A percentile compares a stretch with the other conserved stretches of the same genome.
Evolutionary conservation across 2,888 invertebrate species (phyloP).

Genomic region (Rhogogaster chlorosoma): DNA sequence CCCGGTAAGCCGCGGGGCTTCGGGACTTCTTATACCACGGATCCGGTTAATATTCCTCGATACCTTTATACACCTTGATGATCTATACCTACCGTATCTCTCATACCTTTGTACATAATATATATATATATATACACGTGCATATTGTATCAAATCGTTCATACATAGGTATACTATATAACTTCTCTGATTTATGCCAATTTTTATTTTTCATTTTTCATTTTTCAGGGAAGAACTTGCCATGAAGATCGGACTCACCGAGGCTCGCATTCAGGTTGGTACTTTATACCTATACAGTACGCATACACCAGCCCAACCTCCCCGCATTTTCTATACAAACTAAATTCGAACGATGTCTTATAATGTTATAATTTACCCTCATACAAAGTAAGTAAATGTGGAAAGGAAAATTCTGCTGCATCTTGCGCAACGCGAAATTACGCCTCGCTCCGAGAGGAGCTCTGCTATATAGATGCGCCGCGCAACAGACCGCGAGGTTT

Average conservation of each 20-base stretch:
- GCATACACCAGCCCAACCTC: too few species aligned
- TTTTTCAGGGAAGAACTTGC: constrained; percentile 95
- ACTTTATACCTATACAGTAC: constrained; percentile 55
- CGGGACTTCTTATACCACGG: constrained; percentile 55
- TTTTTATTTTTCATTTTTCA: constrained; percentile 68
- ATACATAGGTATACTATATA: background rate
- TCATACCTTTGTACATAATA: background rate
- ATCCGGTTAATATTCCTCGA: constrained; percentile 50
- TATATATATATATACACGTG: too few species aligned
- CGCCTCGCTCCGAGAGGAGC: constrained; percentile 20
- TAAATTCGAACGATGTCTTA: background rate
- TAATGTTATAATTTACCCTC: background rate
- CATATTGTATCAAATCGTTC: constrained; percentile 25
- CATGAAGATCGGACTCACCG: constrained; percentile 96
- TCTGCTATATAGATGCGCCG: background rate
- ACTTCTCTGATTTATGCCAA: constrained; percentile 53
- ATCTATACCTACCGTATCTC: background rate
- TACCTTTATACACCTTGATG: too few species aligned
- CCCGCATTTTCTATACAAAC: background rate
- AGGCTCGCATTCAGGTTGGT: constrained; percentile 96
- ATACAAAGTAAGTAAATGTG: constrained; percentile 29
- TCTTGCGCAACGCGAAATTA: constrained; percentile 39
- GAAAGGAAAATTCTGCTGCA: background rate
- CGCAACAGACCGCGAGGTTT: constrained; percentile 17
- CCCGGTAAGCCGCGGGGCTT: constrained; percentile 52